phyloP scores from a whole-genome alignment of 2,888 invertebrate genomes.

The Magallana nippona region DNA sequence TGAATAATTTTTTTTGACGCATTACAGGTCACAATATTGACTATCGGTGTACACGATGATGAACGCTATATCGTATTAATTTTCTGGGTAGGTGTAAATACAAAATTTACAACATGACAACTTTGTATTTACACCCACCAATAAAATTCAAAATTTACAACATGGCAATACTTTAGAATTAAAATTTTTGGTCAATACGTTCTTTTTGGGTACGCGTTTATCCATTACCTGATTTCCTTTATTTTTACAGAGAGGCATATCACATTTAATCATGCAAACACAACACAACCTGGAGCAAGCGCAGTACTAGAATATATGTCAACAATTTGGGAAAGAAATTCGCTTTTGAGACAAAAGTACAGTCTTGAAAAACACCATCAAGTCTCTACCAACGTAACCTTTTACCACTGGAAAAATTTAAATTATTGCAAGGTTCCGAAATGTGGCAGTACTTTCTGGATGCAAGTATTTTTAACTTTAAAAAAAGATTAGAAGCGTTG shows the following conservation, averaged over 20 bases:
- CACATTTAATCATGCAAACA: background rate
- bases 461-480: conserved; percentile 31
- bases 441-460: conserved; percentile 37
- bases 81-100: no score
- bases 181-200: no score
- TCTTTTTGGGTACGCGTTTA: no score
- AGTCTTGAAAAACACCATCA: background rate
- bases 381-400: background rate
- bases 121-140: no score
- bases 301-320: background rate
- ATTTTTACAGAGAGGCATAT: background rate
- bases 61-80: no score
- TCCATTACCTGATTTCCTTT: background rate
- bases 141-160: no score
- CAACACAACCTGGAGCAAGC: background rate
- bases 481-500: background rate
- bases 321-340: conserved; percentile 14
- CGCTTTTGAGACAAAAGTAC: background rate
- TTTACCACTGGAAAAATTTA: conserved; percentile 5
- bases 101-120: no score
- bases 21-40: no score
- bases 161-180: no score
- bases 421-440: conserved; percentile 44
- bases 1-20: no score
- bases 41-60: no score